Base-by-base conservation (phyloP, 2,888 invertebrate species). In the Brassicogethes aeneus region DNA sequence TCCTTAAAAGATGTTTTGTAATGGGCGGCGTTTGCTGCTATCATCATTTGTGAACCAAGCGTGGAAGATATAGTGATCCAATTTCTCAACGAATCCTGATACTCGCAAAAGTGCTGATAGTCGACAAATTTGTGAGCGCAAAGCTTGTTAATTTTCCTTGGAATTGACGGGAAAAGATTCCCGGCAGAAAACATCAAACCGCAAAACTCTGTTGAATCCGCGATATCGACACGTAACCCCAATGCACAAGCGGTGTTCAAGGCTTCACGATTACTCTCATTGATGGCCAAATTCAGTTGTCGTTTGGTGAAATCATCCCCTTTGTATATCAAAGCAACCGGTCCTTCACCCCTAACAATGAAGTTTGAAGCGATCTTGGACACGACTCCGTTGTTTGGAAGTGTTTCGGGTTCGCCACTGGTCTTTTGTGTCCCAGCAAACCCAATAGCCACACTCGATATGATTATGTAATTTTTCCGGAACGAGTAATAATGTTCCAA, bases 371-470 rank as follows among this genome's bases (percentile, higher is more conserved):
- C 15, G 2, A 15, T 15, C 15, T 37, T 37, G 3, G 37, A 3
- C 2, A 37, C 29, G 3, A 15, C 31, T 2, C 15, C 37, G n/a
- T 37, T 37, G 15, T 37, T 37, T 10, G 12, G 12, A 10, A 36
- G 15, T 2, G 17, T 30, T 2, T 31, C 2, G n/a, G 41, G 41
- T 13, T 41, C 41, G 5, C 41, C 41, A 16, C 31, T 41, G 2
- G 41, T 41, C 10, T 41, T 41, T 29, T 41, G 41, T 8, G 36
- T 37, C 5, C 36, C 36, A 2, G 41, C 37, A n/a, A 12, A 37
- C 3, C 37, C 41, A 3, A 41, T 31, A 10, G 37, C 37, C 2
- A 41, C 37, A 2, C 31, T 30, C 2, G 37, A 37, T 2, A 41
- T 16, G 2, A 41, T 30, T 16, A 37, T 41, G 13, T 41, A 41